Evolutionary conservation across 2,888 invertebrate species (phyloP), one percentile per base, ranked within the genome.

Genomic region (Leucophenga maculata): DNA sequence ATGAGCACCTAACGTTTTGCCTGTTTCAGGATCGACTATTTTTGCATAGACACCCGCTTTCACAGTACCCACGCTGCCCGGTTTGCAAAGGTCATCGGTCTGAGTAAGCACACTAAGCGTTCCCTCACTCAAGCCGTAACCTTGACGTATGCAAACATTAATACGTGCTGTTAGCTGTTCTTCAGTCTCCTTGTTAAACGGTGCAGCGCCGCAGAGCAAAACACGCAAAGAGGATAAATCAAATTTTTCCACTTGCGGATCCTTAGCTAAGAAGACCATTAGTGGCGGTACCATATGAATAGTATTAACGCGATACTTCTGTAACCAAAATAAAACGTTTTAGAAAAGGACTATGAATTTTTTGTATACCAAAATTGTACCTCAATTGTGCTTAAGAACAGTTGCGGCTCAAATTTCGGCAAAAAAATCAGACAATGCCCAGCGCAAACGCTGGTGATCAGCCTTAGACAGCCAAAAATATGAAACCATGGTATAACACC

Each of bases 401-500:
- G 86, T 77, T 93, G 90, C 48, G 94, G 93, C 57, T 94, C 93
- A 86, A 96, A 96, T 77, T 91, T 92, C 1, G 91, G 90, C 69
- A 89, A 74, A 68, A 90, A 88, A 1, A 93, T 90, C 65, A 95
- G 85, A 76, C 89, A 89, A 13, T 91, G 89, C 66, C 92, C 91
- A 76, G 91, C 82, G 18, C 91, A 85, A 57, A 93, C 88, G 20
- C 91, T 86, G 22, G 91, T 89, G 77, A 94, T 89, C 14, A 93
- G 89, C 0, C 92, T 90, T 72, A 93, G 91, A 81, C 94, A 93
- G 0, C 95, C 95, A 83, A 94, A 95, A 0, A 93, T 92, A 88
- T 97, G 96, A 87, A 94, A 96, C 90, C 95, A 94, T n/a, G 96
- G 96, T 70, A 95, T 91, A 46, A 95, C 88, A 0, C 92, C 93